These are phyloP conservation scores for Oxygymnocypris stewartii DNA, from an alignment of 2,113 vertebrate genomes.

Conservation along the genomic window DNA sequence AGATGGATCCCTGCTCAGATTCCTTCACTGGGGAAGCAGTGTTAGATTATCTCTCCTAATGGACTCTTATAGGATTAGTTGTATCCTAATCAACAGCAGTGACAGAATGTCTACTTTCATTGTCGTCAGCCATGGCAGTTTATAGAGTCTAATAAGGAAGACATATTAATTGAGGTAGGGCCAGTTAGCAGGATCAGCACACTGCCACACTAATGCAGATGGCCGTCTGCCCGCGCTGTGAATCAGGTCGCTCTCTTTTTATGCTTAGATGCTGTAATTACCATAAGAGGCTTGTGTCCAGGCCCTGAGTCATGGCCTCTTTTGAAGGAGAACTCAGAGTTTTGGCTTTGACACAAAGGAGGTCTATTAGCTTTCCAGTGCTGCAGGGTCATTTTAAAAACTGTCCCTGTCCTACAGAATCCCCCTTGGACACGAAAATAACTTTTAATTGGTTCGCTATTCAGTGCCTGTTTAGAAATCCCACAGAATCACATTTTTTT, in stretches of 20 bases:
- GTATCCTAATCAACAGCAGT: conserved; percentile 67
- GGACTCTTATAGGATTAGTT: conserved; percentile 73
- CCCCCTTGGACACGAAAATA: neutral
- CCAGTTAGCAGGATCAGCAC: conserved; percentile 63
- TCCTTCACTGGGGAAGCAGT: conserved; percentile 63
- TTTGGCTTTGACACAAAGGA: conserved; percentile 12
- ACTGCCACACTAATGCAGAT: conserved; percentile 62
- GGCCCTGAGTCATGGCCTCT: conserved; percentile 17
- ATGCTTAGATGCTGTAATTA: conserved; percentile 65
- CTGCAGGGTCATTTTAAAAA: neutral
- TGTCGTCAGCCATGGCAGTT: conserved; percentile 62
- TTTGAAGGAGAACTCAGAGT: conserved; percentile 9
- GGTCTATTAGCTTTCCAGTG: conserved; percentile 24
- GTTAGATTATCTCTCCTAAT: conserved; percentile 62
- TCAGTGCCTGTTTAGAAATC: neutral
- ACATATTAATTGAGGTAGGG: conserved; percentile 72
- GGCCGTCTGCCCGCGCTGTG: conserved; percentile 67
- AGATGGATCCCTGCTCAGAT: conserved; percentile 69
- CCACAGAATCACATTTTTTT: neutral
- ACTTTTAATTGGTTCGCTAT: neutral
- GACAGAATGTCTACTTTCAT: conserved; percentile 73
- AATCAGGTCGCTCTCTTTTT: conserved; percentile 65
- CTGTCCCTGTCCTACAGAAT: neutral
- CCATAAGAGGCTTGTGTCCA: conserved; percentile 33
- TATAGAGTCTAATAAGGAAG: conserved; percentile 75